Evolutionary conservation across 2,888 invertebrate species (phyloP), one percentile per base, ranked within the genome.

Genomic region (Globia sparganii): DNA sequence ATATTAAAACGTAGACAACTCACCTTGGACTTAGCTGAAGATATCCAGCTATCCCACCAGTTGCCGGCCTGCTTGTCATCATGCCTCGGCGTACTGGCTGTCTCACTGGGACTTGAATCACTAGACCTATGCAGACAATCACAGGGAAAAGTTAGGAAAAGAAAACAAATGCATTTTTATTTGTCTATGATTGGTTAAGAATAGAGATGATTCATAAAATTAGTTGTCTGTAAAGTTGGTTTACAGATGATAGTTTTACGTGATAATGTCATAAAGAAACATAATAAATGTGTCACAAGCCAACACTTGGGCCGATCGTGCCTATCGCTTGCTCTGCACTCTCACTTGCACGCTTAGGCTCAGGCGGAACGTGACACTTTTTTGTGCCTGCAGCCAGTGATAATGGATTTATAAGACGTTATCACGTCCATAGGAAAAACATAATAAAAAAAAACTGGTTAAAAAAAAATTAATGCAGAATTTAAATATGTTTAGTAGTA

Each of bases 11-110:
- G 2, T 70, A 21, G 21, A n/a, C 25, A 9, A 28, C 84, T 74
- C 90, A 97, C 97, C 96, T 97, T 97, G 74, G 96, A 94, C 90
- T 97, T 97, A 72, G 97, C 97, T 25, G 97, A 96, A 68, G 97
- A 94, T 49, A 97, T 91, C 97, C 97, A 97, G 61, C 97, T 95
- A 87, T 97, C 97, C 97, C 97, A 97, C 97, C 97, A 97, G 90
- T 96, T 97, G 53, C 95, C 95, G 0, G 93, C 88, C 0, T 93
- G 86, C 72, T 86, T 92, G 70, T 94, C 94, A 75, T 95, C 94
- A 65, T 85, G 86, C 31, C 89, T 90, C 0, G 92, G 91, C n/a
- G 92, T 89, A 77, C 91, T 89, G 61, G 90, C 86, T 13, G 91
- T 88, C 80, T 93, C 92, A 81, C 90, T 92, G 53, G 93, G 90